Base-by-base conservation (phyloP, 1,140 invertebrate species). In the Maniola jurtina region DNA sequence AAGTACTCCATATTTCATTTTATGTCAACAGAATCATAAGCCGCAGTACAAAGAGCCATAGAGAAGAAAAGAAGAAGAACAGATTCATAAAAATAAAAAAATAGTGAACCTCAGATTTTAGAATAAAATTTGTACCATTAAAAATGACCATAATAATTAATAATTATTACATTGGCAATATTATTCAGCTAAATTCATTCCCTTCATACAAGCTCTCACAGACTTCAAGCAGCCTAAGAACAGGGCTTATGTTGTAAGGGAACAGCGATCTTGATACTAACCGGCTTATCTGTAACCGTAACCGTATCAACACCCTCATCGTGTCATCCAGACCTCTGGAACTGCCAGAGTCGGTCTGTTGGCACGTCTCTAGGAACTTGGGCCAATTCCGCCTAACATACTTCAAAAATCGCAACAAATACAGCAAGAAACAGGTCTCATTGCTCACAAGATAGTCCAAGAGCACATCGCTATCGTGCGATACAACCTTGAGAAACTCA, bases 211-310 rank as follows among this genome's bases (percentile, higher is more conserved):
- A 91, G 75, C 95, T 94, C 81, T 97, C 96, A 86, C 96, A 97
- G 69, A 95, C 95, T 83, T 96, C 95, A 50, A 98, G 88, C 67
- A 98, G 89, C 84, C 95, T 94, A 52, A 97, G 91, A 69, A 98
- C 95, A 52, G 97, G 97, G 82, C 94, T 96, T 76, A 98, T 97
- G 86, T 98, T 97, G 82, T 98, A 98, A 0, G 96, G 96, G 84
- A 97, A 97, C 10, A 97, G 89, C 63, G 95, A 93, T 73, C 95
- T 95, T 0, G 95, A 94, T 8, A 97, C 96, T 67, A 98, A 90
- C 80, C 96, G 93, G 74, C 95, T 95, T 70, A 98, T 96, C 70
- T 96, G 94, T 70, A 96, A 91, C 70, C 96, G 93, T 34, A 98
- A 89, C 64, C 95, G 91, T 76, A 96, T 96, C 9, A 98, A 86